Evolutionary conservation across 2,113 vertebrate species (phyloP).

Genomic region (Campylomormyrus tamandua): DNA sequence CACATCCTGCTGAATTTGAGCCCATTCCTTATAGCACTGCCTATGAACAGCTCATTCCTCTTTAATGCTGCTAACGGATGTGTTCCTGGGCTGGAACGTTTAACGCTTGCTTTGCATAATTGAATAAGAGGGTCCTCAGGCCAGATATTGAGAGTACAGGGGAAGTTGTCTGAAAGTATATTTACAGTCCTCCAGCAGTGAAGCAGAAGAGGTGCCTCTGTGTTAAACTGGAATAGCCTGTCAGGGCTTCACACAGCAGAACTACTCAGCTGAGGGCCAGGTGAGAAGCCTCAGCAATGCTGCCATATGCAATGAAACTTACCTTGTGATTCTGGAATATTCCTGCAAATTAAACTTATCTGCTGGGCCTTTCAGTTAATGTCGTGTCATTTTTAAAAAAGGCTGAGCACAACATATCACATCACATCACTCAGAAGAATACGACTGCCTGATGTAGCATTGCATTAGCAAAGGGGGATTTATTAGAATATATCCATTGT

Average conservation of each 20-base stretch:
- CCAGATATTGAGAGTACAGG: slow-evolving; percentile 5
- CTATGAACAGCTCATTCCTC: slow-evolving; percentile 33
- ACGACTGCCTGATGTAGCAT: not conserved
- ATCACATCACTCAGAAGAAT: not conserved
- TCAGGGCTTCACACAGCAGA: slow-evolving; percentile 17
- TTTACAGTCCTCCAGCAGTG: slow-evolving; percentile 27
- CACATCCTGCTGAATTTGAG: not conserved
- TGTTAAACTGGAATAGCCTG: slow-evolving; percentile 27
- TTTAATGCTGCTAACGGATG: slow-evolving; percentile 30
- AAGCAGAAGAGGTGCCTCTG: slow-evolving; percentile 6
- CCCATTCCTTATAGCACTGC: slow-evolving; percentile 1
- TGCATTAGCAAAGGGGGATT: not conserved
- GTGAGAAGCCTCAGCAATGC: not conserved
- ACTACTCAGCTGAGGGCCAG: slow-evolving; percentile 16
- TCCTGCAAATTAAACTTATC: not conserved
- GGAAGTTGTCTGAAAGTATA: slow-evolving; percentile 24
- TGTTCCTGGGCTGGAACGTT: slow-evolving; percentile 23
- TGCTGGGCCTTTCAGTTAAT: not conserved
- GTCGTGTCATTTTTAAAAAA: not conserved
- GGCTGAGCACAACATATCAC: not conserved
- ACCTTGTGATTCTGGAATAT: not conserved
- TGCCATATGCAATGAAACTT: not conserved
- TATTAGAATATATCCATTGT: not conserved
- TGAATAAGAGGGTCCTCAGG: slow-evolving; percentile 11
- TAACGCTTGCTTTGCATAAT: slow-evolving; percentile 38